These are phyloP conservation scores for Anisognathus igniventris DNA, from an alignment of 2,797 vertebrate species.

Conservation along the genomic window DNA sequence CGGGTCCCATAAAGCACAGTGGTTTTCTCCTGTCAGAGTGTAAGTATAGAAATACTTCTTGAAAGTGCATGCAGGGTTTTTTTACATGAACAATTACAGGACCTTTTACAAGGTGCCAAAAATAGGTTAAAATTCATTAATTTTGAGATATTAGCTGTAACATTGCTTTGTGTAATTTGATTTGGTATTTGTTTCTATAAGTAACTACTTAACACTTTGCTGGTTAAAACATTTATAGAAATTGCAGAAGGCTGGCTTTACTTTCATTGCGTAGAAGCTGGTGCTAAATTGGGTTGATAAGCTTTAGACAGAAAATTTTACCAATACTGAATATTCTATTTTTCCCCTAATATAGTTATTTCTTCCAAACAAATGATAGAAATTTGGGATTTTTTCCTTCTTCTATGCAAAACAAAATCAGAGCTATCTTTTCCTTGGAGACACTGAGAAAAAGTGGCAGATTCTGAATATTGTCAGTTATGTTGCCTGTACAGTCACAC, in stretches of 20 bases:
- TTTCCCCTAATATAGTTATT: rapidly evolving
- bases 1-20: neutral
- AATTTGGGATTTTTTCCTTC: neutral
- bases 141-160: neutral
- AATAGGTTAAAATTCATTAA: neutral
- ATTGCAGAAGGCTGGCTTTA: neutral
- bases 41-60: neutral
- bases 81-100: neutral
- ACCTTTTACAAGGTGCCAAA: neutral
- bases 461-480: neutral
- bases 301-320: neutral
- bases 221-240: neutral
- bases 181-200: neutral
- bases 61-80: neutral
- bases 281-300: neutral
- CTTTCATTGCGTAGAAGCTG: neutral
- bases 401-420: neutral
- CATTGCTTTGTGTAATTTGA: neutral
- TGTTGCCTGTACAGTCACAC: neutral
- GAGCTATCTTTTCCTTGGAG: neutral
- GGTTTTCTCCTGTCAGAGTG: neutral
- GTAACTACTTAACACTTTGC: neutral
- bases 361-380: neutral
- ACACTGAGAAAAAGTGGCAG: neutral
- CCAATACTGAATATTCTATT: neutral